A percentile compares a stretch with the other conserved stretches of the same genome.
Evolutionary conservation across 1,140 invertebrate species (phyloP).

Genomic region (Drosophila nebulosa): DNA sequence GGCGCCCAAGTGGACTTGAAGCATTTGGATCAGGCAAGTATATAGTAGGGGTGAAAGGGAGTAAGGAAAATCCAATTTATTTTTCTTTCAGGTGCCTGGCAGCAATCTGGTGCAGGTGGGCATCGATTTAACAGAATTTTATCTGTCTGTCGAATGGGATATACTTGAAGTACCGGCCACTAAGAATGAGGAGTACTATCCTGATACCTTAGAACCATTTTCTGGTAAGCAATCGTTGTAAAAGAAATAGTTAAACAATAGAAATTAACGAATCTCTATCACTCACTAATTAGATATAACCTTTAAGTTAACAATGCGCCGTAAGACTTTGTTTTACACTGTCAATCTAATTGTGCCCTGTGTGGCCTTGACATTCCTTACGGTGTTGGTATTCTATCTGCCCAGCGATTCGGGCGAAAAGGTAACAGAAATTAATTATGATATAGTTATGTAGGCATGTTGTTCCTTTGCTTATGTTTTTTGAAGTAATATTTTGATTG

Average conservation of each 20-base stretch:
- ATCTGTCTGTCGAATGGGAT: constrained; percentile 97
- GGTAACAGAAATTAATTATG: constrained; percentile 81
- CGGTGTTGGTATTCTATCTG: constrained; percentile 96
- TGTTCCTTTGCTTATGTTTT: not conserved
- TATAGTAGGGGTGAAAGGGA: too few species aligned
- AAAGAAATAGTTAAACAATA: not conserved
- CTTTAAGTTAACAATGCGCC: constrained; percentile 96
- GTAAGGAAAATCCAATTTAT: not conserved
- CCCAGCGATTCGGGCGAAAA: constrained; percentile 98
- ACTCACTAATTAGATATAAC: constrained; percentile 89
- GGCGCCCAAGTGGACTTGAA: constrained; percentile 93
- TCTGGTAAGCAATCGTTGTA: constrained; percentile 83
- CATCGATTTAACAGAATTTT: constrained; percentile 95
- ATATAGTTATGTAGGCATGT: constrained; percentile 10
- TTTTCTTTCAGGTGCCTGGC: constrained; percentile 82
- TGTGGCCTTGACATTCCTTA: constrained; percentile 95
- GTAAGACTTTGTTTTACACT: constrained; percentile 95
- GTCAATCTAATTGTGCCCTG: constrained; percentile 95
- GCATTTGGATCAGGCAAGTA: constrained; percentile 87
- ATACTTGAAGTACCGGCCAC: constrained; percentile 93
- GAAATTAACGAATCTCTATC: not conserved
- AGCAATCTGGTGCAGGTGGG: constrained; percentile 90
- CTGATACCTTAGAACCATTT: constrained; percentile 90
- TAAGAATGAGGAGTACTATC: constrained; percentile 96
- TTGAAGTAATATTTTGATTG: too few species aligned